phyloP scores from a whole-genome alignment of 1,140 invertebrate genomes.

The Zelostemma sp. region DNA sequence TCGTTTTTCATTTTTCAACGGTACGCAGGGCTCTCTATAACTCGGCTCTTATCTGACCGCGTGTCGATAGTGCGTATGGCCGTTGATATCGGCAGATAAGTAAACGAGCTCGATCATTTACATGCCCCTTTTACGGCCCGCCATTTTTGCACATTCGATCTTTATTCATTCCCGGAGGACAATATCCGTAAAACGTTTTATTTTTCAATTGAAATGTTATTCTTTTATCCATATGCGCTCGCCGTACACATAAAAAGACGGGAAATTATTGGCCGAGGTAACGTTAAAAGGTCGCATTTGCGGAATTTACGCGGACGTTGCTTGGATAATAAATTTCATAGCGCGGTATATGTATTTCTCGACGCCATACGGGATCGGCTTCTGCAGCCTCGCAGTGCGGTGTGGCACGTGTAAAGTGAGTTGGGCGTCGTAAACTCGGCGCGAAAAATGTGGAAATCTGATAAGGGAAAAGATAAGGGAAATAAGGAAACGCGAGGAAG shows the following conservation, averaged over 20 bases:
- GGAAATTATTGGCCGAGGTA: no score
- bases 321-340: conserved; percentile 38
- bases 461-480: conserved; percentile 32
- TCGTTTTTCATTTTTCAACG: conserved; percentile 28
- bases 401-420: conserved; percentile 44
- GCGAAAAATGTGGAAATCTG: conserved; percentile 40
- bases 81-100: conserved; percentile 42
- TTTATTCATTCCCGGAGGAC: no score
- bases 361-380: conserved; percentile 30
- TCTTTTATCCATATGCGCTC: no score
- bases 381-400: background rate
- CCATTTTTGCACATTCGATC: no score
- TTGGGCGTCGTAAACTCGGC: conserved; percentile 41
- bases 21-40: conserved; percentile 14
- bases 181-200: no score
- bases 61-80: conserved; percentile 38
- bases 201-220: no score
- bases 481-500: conserved; percentile 27
- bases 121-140: background rate
- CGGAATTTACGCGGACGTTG: conserved; percentile 37
- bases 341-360: conserved; percentile 22
- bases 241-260: no score
- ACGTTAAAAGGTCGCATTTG: conserved; percentile 44
- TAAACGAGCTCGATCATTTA: conserved; percentile 22
- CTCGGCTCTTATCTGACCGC: conserved; percentile 32